Evolutionary conservation across 2,797 vertebrate genomes (phyloP), one percentile per base, ranked within the genome.

Genomic region (Amphiprion clarkii): DNA sequence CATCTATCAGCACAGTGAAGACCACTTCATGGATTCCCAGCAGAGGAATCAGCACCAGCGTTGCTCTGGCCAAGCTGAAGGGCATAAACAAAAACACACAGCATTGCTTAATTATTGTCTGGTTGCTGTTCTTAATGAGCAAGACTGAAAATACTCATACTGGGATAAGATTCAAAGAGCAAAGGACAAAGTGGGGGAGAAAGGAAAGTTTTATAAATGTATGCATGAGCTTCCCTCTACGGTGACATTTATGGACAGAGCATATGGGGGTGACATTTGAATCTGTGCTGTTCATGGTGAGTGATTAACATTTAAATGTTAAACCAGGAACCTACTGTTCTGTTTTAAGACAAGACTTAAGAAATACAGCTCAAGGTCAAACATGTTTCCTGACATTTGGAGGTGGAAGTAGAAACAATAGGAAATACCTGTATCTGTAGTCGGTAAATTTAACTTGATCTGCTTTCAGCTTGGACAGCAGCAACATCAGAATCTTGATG

Each of bases 401-500:
- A 27, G 14, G 0, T 33, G 0, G 57, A 62, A 14, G 12, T 36
- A 59, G 31, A 40, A 48, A 39, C 36, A 13, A 13, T 55, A 8
- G 16, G 5, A 21, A 57, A 16, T 90, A 99, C 98, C 98, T 98
- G 96, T 97, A 97, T 92, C 97, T 97, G 91, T 99, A 99, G 90
- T 99, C 96, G 9, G 95, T 96, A 72, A 97, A 98, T 79, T 94
- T 97, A 92, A 96, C 93, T 88, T 97, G 96, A 82, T 98, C 96
- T 40, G 98, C 98, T 92, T 97, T 98, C 64, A 99, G 94, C 85
- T 99, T 99, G 65, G 97, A 98, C 79, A 97, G 93, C 74, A 99
- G 87, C 89, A 99, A 94, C 91, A 95, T 96, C 82, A 99, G 93
- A 39, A 99, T 97, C 93, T 96, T 98, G 85, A 99, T 92, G 90